Percentiles rank a stretch among this genome's conserved stretches.
These are phyloP conservation scores for Tetragonisca angustula DNA, from an alignment of 2,888 invertebrate genomes.

Conservation along the genomic window DNA sequence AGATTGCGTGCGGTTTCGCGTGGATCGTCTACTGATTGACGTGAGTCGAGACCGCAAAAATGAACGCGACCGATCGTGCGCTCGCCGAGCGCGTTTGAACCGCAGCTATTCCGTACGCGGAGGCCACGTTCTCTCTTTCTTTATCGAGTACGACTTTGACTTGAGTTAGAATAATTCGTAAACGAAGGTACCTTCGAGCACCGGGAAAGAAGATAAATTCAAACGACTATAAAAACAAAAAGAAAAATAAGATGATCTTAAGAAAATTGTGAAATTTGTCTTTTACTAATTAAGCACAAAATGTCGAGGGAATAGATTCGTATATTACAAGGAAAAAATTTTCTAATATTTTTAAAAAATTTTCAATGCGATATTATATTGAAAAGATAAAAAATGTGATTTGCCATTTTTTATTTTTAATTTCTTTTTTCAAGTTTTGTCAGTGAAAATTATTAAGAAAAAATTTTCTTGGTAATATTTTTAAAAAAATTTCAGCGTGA, in stretches of 20 bases:
- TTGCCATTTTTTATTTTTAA: no score
- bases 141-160: slow-evolving; percentile 19
- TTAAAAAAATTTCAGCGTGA: not conserved
- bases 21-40: slow-evolving; percentile 72
- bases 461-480: not conserved
- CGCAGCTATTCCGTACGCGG: slow-evolving; percentile 58
- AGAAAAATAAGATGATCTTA: not conserved
- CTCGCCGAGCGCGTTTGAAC: slow-evolving; percentile 63
- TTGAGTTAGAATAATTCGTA: slow-evolving; percentile 27
- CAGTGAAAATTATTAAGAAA: no score
- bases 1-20: slow-evolving; percentile 75
- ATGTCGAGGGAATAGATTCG: not conserved
- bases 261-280: not conserved
- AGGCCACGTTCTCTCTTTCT: slow-evolving; percentile 19
- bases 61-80: slow-evolving; percentile 71
- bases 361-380: no score
- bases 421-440: no score
- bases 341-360: no score
- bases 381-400: no score
- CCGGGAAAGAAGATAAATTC: not conserved
- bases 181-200: not conserved
- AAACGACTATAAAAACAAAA: not conserved
- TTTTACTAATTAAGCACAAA: not conserved
- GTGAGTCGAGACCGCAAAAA: slow-evolving; percentile 72
- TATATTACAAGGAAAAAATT: no score